Conservation (phyloP, 1,140 invertebrate species). For the Bombus balteatus region DNA sequence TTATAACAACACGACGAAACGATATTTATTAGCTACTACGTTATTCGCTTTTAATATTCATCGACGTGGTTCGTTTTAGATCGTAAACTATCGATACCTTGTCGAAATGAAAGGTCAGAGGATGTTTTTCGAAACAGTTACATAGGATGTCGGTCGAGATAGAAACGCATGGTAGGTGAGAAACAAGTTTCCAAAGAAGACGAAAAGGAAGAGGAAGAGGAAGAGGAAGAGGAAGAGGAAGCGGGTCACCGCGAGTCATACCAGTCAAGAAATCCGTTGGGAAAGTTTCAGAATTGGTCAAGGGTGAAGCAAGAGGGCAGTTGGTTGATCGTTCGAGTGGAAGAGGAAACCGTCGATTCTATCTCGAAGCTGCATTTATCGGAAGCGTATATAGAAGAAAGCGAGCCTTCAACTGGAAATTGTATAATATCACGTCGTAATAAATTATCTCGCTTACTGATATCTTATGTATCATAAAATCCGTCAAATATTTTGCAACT, state of each 20-base stretch:
- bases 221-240: constrained; percentile 37
- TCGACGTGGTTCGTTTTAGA: no score
- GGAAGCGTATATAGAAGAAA: constrained; percentile 21
- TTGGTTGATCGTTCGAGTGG: constrained; percentile 66
- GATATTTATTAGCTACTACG: not conserved
- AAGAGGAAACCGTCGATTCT: constrained; percentile 62
- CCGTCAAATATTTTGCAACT: no score
- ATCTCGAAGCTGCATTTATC: constrained; percentile 27
- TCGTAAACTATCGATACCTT: no score
- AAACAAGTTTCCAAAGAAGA: constrained; percentile 8
- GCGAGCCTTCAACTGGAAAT: not conserved
- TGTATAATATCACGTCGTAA: not conserved
- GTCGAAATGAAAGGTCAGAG: not conserved
- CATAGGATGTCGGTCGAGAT: not conserved
- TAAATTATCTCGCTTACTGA: not conserved
- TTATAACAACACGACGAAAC: not conserved
- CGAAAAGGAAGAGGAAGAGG: not conserved
- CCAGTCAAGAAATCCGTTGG: constrained; percentile 39
- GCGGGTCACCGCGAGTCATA: constrained; percentile 16
- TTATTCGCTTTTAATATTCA: not conserved
- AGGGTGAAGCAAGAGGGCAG: constrained; percentile 65
- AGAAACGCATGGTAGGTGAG: not conserved
- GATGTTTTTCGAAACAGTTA: not conserved
- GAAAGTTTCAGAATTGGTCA: constrained; percentile 61
- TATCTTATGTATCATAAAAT: not conserved